These are phyloP conservation scores for Acleris sparsana DNA, from an alignment of 2,888 invertebrate genomes.

Conservation along the genomic window DNA sequence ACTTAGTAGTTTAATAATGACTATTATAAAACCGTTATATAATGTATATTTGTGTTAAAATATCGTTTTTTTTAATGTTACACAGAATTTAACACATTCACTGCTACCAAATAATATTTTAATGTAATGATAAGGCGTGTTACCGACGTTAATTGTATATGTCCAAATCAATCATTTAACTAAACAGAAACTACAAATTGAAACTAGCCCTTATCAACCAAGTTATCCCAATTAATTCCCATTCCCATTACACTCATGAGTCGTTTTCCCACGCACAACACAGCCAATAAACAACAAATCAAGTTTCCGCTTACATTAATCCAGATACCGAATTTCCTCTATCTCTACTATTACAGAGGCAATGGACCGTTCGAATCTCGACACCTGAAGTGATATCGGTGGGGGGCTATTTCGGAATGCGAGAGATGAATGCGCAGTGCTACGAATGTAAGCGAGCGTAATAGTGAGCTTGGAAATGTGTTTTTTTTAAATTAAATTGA, in stretches of 20 bases:
- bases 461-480: too few relatives aligned
- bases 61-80: too few relatives aligned
- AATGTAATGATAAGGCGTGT: too few relatives aligned
- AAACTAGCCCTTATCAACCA: neutral
- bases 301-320: conserved; percentile 67
- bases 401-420: conserved; percentile 44
- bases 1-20: too few relatives aligned
- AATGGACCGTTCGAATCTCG: conserved; percentile 64
- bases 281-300: conserved; percentile 51
- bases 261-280: conserved; percentile 44
- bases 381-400: conserved; percentile 58
- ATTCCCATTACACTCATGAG: conserved; percentile 7
- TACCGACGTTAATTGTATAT: too few relatives aligned
- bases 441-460: conserved; percentile 13
- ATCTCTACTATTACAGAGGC: conserved; percentile 51
- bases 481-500: too few relatives aligned
- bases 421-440: conserved; percentile 7
- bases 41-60: too few relatives aligned
- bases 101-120: too few relatives aligned
- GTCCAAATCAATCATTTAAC: too few relatives aligned
- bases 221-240: neutral
- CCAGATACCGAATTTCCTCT: conserved; percentile 60
- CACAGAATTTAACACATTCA: too few relatives aligned
- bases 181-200: neutral
- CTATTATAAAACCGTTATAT: too few relatives aligned